Conservation (phyloP, 2,888 invertebrate genomes). For the Sericinus montela region DNA sequence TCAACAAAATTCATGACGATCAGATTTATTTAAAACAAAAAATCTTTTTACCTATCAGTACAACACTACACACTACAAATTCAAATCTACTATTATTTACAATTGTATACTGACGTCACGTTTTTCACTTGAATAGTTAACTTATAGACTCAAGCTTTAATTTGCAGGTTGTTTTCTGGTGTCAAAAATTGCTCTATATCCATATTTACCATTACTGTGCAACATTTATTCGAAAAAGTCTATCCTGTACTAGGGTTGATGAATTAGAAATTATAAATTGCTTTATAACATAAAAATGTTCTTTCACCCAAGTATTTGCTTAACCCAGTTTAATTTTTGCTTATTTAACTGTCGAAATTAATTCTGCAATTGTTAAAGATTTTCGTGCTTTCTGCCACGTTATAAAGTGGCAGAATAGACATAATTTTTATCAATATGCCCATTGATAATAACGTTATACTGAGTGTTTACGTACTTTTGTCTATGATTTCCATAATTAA, state of each 20-base stretch:
- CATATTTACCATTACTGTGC: constrained; percentile 16
- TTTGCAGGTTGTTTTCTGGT: constrained; percentile 53
- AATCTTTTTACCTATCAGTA: too few species aligned
- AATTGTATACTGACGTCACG: neutral
- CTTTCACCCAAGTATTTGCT: constrained; percentile 58
- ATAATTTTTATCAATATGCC: neutral
- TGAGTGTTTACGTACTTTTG: too few species aligned
- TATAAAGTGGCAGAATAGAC: neutral
- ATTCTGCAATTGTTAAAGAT: constrained; percentile 10
- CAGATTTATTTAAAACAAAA: too few species aligned
- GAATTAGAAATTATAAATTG: constrained; percentile 34
- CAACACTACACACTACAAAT: too few species aligned
- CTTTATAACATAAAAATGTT: constrained; percentile 33
- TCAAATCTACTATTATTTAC: too few species aligned
- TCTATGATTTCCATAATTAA: too few species aligned
- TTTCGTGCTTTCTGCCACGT: constrained; percentile 2
- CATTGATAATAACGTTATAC: too few species aligned
- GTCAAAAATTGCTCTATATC: constrained; percentile 46
- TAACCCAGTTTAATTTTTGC: constrained; percentile 43
- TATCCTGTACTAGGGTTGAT: constrained; percentile 1
- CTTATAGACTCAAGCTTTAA: constrained; percentile 38
- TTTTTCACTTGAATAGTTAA: constrained; percentile 23
- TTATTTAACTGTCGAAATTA: constrained; percentile 25
- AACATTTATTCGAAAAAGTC: constrained; percentile 1
- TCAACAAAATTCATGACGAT: neutral